Percentiles rank a stretch among this genome's conserved stretches.
These are phyloP conservation scores for Tetragonula clypearis DNA, from an alignment of 1,140 invertebrate genomes.

Conservation along the genomic window DNA sequence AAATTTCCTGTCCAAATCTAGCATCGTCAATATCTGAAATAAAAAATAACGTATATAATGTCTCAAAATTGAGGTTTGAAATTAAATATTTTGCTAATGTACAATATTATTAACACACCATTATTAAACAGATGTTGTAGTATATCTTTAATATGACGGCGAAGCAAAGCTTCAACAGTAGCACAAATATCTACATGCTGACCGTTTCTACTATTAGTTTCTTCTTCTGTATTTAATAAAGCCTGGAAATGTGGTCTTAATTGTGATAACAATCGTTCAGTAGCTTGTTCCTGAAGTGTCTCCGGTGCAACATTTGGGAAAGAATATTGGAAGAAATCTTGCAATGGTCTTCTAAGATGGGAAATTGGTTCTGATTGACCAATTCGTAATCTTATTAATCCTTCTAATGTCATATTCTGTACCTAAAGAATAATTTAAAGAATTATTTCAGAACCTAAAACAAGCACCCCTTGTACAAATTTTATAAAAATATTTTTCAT, in stretches of 20 bases:
- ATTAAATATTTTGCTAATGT: background rate
- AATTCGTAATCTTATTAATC: constrained; percentile 59
- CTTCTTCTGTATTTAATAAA: constrained; percentile 54
- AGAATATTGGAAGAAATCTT: constrained; percentile 64
- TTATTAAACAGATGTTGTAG: constrained; percentile 61
- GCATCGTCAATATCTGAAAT: constrained; percentile 60
- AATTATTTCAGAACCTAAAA: background rate
- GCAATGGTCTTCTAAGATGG: constrained; percentile 65
- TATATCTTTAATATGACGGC: constrained; percentile 45
- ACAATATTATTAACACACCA: constrained; percentile 55
- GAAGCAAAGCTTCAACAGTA: constrained; percentile 63
- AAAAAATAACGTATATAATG: background rate
- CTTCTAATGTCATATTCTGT: constrained; percentile 59
- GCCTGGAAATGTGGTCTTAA: constrained; percentile 57
- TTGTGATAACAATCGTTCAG: constrained; percentile 67
- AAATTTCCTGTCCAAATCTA: constrained; percentile 63
- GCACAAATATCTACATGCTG: constrained; percentile 66
- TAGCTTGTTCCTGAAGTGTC: constrained; percentile 58
- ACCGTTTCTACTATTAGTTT: constrained; percentile 20
- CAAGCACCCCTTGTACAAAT: background rate
- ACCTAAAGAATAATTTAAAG: background rate
- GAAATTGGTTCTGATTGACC: constrained; percentile 61
- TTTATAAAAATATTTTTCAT: background rate
- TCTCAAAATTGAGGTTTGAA: background rate
- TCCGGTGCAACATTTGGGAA: constrained; percentile 61